Conservation (phyloP, 2,113 vertebrate species). For the Odocoileus hemionus region DNA sequence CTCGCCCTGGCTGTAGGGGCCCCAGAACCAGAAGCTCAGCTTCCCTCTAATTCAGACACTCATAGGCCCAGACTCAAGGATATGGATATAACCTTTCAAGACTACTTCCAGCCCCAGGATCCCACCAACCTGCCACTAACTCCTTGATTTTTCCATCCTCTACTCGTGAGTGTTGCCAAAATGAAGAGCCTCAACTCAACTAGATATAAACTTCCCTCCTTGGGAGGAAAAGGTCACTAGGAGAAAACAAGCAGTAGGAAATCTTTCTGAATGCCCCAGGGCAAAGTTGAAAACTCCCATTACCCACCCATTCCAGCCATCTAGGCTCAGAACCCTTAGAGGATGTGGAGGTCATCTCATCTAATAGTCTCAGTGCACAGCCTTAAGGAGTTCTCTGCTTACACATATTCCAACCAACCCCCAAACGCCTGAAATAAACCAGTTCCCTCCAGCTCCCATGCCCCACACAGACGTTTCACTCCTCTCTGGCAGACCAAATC, state of each 20-base stretch:
- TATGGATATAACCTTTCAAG: background rate
- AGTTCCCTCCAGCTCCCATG: background rate
- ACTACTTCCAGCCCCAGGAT: background rate
- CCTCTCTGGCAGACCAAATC: background rate
- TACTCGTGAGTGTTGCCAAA: background rate
- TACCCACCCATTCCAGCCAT: background rate
- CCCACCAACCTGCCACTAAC: background rate
- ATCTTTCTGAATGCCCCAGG: background rate
- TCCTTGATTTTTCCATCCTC: background rate
- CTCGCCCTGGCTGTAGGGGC: background rate
- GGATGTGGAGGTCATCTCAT: background rate
- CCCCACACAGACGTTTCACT: background rate
- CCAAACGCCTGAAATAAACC: background rate
- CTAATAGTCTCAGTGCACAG: fast-evolving
- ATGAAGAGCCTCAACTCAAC: background rate
- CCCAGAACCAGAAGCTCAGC: background rate
- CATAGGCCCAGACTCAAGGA: background rate
- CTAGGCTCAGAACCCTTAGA: background rate
- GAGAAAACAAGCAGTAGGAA: background rate
- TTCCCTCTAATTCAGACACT: background rate
- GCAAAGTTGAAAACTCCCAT: background rate
- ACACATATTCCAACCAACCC: background rate
- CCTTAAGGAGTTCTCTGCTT: background rate
- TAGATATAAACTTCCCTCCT: background rate
- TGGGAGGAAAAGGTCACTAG: background rate